Conservation (phyloP, 1,140 invertebrate genomes). For the Schlechtendalia chinensis region DNA sequence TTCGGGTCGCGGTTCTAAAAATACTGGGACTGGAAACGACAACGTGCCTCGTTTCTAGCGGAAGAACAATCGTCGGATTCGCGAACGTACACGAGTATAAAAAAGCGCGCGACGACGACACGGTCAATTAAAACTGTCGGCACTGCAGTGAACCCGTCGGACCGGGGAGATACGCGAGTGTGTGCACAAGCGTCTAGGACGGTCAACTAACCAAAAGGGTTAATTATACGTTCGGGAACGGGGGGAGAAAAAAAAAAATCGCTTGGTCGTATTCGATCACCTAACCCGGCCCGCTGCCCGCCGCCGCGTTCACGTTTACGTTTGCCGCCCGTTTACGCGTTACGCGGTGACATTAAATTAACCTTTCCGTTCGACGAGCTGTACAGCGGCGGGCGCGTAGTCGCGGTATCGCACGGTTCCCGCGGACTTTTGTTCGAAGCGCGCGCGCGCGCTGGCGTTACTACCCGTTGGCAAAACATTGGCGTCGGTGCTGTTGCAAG, state of each 20-base stretch:
- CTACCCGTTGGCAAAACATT: not conserved
- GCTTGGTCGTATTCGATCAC: constrained; percentile 2
- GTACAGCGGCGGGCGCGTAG: too few species aligned
- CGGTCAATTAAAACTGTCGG: too few species aligned
- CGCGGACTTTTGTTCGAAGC: not conserved
- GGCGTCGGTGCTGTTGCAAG: not conserved
- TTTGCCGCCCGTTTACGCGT: not conserved
- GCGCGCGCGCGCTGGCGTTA: constrained; percentile 5
- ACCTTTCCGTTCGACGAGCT: constrained; percentile 20
- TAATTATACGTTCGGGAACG: too few species aligned
- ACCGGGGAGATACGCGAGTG: too few species aligned
- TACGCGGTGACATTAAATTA: constrained; percentile 37
- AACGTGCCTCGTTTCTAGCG: too few species aligned
- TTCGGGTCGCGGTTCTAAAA: too few species aligned
- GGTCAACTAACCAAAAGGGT: constrained; percentile 15
- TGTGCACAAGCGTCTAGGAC: not conserved
- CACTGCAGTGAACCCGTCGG: too few species aligned
- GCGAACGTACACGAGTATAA: too few species aligned
- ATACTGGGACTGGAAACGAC: too few species aligned
- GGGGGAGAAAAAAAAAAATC: not conserved
- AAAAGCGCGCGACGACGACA: too few species aligned
- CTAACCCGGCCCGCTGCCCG: not conserved
- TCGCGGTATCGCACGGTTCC: too few species aligned
- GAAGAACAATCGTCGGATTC: too few species aligned
- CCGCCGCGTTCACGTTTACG: not conserved